phyloP scores from a whole-genome alignment of 2,888 invertebrate species.

The Frankliniella fusca region DNA sequence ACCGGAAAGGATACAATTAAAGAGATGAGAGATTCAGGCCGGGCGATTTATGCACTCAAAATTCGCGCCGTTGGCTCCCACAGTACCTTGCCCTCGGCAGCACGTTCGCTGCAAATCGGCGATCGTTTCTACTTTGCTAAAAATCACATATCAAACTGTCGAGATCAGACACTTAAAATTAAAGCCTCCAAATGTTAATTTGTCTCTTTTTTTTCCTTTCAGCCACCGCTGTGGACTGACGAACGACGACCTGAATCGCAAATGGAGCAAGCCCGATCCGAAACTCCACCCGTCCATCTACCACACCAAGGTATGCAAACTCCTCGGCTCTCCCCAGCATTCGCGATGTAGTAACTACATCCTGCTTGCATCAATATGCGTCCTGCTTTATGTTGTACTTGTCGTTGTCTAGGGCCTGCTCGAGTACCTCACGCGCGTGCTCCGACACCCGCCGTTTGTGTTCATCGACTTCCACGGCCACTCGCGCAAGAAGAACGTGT shows the following conservation, averaged over 20 bases:
- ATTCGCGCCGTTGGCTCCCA: too few species aligned
- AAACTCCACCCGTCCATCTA: conserved; percentile 76
- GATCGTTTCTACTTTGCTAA: too few species aligned
- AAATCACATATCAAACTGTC: too few species aligned
- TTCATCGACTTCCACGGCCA: conserved; percentile 79
- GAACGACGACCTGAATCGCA: conserved; percentile 79
- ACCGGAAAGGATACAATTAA: too few species aligned
- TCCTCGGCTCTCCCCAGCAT: background rate
- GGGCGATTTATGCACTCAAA: too few species aligned
- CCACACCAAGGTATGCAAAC: conserved; percentile 64
- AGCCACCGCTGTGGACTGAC: conserved; percentile 79
- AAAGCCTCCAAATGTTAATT: too few species aligned
- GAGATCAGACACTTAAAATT: too few species aligned
- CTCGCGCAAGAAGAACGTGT: conserved; percentile 78
- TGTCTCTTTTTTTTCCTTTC: conserved; percentile 38
- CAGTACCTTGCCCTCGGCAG: too few species aligned
- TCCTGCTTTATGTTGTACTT: background rate
- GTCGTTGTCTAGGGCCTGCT: conserved; percentile 52
- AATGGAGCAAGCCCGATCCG: conserved; percentile 74
- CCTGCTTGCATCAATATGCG: too few species aligned
- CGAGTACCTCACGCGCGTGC: conserved; percentile 58
- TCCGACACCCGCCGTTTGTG: conserved; percentile 58
- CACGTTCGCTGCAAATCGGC: too few species aligned
- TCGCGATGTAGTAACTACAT: too few species aligned
- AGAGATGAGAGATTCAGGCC: too few species aligned